A percentile compares a stretch with the other conserved stretches of the same genome.
Conservation (phyloP, 2,888 invertebrate genomes). For the Rhyacophila evoluta region DNA sequence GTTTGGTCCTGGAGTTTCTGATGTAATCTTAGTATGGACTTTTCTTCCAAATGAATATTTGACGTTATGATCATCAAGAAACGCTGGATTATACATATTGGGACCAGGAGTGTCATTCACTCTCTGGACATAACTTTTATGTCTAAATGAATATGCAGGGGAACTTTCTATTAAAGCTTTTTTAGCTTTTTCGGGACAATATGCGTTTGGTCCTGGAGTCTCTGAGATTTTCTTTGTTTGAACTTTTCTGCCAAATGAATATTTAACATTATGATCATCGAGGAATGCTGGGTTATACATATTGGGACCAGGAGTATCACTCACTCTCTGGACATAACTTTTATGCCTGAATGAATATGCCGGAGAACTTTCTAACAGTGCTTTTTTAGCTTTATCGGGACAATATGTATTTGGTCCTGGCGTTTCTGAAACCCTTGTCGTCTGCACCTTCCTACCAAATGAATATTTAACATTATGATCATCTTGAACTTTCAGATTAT, state of each 20-base stretch:
- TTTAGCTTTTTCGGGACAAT: conserved; percentile 65
- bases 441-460: conserved; percentile 68
- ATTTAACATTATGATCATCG: conserved; percentile 59
- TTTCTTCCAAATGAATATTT: conserved; percentile 74
- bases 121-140: conserved; percentile 62
- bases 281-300: conserved; percentile 72
- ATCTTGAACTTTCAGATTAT: conserved; percentile 75
- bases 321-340: conserved; percentile 66
- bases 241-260: conserved; percentile 50
- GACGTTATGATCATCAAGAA: conserved; percentile 50
- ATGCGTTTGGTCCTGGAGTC: conserved; percentile 73
- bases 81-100: conserved; percentile 74
- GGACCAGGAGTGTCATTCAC: conserved; percentile 68
- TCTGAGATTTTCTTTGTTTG: conserved; percentile 63
- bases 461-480: conserved; percentile 75
- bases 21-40: conserved; percentile 69
- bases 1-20: conserved; percentile 76
- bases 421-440: conserved; percentile 67
- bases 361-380: conserved; percentile 71
- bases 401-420: conserved; percentile 77
- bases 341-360: conserved; percentile 71
- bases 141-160: conserved; percentile 64
- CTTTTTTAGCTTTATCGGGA: conserved; percentile 71
- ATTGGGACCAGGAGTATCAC: conserved; percentile 75
- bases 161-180: conserved; percentile 58